Evolutionary conservation across 2,113 vertebrate genomes (phyloP), one percentile per base, ranked within the genome.

Genomic region (Polyodon spathula): DNA sequence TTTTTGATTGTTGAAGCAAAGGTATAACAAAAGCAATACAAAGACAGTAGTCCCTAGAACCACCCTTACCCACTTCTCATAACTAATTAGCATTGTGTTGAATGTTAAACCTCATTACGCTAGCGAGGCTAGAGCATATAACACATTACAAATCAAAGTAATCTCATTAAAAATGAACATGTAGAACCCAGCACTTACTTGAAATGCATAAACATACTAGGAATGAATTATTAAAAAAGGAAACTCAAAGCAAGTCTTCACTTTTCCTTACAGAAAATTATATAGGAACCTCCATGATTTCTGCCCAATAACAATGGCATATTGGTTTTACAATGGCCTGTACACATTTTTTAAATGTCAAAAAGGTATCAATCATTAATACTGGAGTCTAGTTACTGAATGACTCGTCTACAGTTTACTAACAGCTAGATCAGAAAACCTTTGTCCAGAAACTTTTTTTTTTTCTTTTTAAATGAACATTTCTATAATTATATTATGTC

Each of bases 231-330:
- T 11, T 37, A 42, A 44, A 63, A 74, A 79, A 83, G 79, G 75
- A 88, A 74, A 84, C 82, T 84, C 84, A 81, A 88, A 89, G 86
- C 86, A 89, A 90, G 84, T 87, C 84, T 77, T 86, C 60, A 52
- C 46, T 71, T 68, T 56, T 59, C 43, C 8, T 62, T 17, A 53
- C 52, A 60, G 43, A 46, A 65, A 59, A 66, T 59, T 64, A 40
- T 15, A 64, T 43, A 55, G 38, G 48, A 51, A 60, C 43, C 55
- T 60, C 52, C 16, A 37, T 51, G 59, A 60, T 60, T 60, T 63
- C 58, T 64, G 15, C 62, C 73, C 78, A 73, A 76, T 79, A 80
- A 82, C 82, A 86, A 82, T 76, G 74, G 80, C 85, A 75, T 14
- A 39, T 58, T 56, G 38, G 46, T 38, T 40, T 58, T 44, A 44